These are phyloP conservation scores for Vimba vimba DNA, from an alignment of 2,113 vertebrate genomes.

Conservation along the genomic window DNA sequence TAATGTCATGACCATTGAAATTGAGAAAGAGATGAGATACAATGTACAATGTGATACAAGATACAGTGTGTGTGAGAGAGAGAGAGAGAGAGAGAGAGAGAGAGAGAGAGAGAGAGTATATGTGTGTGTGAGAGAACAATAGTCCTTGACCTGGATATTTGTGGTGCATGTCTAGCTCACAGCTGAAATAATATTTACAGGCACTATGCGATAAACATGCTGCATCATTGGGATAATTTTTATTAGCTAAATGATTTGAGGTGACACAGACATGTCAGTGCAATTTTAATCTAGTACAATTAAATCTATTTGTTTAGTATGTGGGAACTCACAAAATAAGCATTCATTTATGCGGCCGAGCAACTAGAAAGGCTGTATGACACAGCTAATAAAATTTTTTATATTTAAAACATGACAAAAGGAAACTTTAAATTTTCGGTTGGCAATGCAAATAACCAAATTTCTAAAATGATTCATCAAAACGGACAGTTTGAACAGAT, in stretches of 20 bases:
- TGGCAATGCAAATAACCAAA: neutral
- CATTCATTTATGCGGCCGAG: neutral
- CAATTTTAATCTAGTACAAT: constrained; percentile 23
- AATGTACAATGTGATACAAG: neutral
- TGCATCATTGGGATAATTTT: neutral
- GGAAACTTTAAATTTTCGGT: neutral
- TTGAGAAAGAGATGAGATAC: neutral
- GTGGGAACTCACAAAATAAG: neutral
- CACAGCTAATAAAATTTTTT: neutral
- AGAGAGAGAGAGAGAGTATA: neutral
- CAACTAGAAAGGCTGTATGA: neutral
- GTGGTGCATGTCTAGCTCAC: constrained; percentile 3
- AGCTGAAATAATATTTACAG: constrained; percentile 37
- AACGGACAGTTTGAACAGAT: neutral
- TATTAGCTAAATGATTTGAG: constrained; percentile 17
- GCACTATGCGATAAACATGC: neutral
- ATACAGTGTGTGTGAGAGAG: no score
- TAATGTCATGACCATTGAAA: constrained; percentile 46
- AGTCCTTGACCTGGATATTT: constrained; percentile 44
- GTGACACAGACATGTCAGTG: neutral
- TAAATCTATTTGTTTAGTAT: neutral
- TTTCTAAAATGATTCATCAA: neutral
- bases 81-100: neutral
- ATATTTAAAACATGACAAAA: neutral
- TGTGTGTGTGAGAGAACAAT: neutral